Evolutionary conservation across 2,888 invertebrate species (phyloP), one percentile per base, ranked within the genome.

Genomic region (Notodromas monacha): DNA sequence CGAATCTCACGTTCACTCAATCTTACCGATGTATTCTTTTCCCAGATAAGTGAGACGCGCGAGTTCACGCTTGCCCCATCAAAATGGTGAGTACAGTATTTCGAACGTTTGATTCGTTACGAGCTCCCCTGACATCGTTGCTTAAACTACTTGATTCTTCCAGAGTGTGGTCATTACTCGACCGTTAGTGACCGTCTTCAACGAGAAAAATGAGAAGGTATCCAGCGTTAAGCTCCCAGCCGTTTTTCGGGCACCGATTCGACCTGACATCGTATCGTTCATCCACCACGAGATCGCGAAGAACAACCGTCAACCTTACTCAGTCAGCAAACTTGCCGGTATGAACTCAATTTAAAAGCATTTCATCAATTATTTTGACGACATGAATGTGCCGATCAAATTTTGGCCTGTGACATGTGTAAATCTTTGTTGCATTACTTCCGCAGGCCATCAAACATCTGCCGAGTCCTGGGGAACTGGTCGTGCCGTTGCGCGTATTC

Each of bases 381-480:
- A n/a, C n/a, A n/a, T n/a, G n/a, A n/a, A n/a, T n/a, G n/a, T n/a
- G n/a, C n/a, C n/a, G n/a, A n/a, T n/a, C n/a, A n/a, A n/a, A n/a
- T n/a, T n/a, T n/a, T n/a, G n/a, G n/a, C n/a, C n/a, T n/a, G n/a
- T n/a, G n/a, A n/a, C n/a, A n/a, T n/a, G n/a, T n/a, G n/a, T n/a
- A n/a, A n/a, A n/a, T n/a, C n/a, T n/a, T n/a, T n/a, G n/a, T n/a
- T n/a, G n/a, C n/a, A n/a, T n/a, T n/a, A n/a, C n/a, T n/a, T n/a
- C n/a, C n/a, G n/a, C 43, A 89, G 92, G 92, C 55, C 92, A 92
- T 53, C 96, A 99, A 58, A 92, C 92, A 37, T 89, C 86, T 52
- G 96, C 96, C 29, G 92, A 99, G 52, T 99, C 96, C 38, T 96
- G 96, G 96, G 96, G 96, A 52, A 99, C 96, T 43, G 96, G 96